These are phyloP conservation scores for Drosophila nigritarsus DNA, from an alignment of 2,888 invertebrate species.

Conservation along the genomic window DNA sequence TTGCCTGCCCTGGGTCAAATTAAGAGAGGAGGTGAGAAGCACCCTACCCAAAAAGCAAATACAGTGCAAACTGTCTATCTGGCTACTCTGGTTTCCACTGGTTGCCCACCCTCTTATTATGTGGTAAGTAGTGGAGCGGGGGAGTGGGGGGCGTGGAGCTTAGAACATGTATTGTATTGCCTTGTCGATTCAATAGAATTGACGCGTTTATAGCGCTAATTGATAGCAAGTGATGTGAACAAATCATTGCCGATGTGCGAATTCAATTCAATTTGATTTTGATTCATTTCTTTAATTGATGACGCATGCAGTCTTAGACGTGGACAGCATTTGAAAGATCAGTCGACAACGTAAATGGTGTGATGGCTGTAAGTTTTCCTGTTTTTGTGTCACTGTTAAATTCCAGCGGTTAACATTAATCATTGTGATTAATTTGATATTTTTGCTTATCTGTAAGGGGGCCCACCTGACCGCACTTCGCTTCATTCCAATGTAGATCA, in stretches of 20 bases:
- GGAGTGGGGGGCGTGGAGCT: neutral
- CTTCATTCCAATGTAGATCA: slow-evolving; percentile 26
- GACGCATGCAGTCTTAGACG: neutral
- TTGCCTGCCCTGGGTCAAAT: slow-evolving; percentile 4
- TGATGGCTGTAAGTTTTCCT: neutral
- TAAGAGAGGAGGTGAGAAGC: neutral
- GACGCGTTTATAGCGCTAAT: slow-evolving; percentile 57
- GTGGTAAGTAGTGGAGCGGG: fast-evolving
- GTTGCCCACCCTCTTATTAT: neutral
- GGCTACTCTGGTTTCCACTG: slow-evolving; percentile 11
- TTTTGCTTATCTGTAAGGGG: slow-evolving; percentile 35
- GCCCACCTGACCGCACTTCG: slow-evolving; percentile 32
- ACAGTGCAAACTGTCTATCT: slow-evolving; percentile 29
- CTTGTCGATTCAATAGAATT: slow-evolving; percentile 22
- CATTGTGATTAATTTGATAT: slow-evolving; percentile 46
- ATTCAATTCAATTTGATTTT: slow-evolving; percentile 27
- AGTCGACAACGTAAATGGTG: neutral
- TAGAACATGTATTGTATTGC: slow-evolving; percentile 32
- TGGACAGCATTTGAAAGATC: slow-evolving; percentile 18
- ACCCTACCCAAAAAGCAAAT: neutral
- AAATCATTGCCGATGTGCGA: slow-evolving; percentile 11
- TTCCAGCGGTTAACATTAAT: slow-evolving; percentile 32
- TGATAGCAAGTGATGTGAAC: slow-evolving; percentile 65
- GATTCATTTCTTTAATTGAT: slow-evolving; percentile 29
- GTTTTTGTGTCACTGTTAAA: neutral